phyloP scores from a whole-genome alignment of 2,113 vertebrate genomes.

The Microcebus griseorufus region DNA sequence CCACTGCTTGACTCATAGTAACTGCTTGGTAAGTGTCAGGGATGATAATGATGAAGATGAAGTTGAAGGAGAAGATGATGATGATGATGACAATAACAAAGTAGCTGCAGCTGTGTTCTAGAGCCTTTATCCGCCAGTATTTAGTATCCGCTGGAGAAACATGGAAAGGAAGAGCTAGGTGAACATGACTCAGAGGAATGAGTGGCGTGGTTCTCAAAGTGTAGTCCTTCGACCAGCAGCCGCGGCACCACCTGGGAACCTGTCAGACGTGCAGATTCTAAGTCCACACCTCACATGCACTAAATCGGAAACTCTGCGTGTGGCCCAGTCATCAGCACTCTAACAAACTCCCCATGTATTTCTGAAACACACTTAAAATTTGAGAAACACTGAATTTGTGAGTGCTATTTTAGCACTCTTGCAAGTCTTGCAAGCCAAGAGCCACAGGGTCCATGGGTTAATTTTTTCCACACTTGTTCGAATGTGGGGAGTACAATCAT shows the following conservation, averaged over 20 bases:
- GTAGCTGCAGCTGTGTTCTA: not conserved
- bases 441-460: not conserved
- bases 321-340: not conserved
- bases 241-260: not conserved
- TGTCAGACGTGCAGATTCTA: not conserved
- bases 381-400: not conserved
- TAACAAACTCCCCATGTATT: not conserved
- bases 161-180: not conserved
- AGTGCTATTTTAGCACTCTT: not conserved
- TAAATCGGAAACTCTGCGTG: not conserved
- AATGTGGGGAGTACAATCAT: not conserved
- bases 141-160: not conserved
- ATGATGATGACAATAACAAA: too few relatives aligned
- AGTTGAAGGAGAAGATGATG: not conserved
- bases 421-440: not conserved
- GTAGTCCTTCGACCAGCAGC: not conserved
- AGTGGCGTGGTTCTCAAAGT: not conserved
- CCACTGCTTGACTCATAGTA: not conserved
- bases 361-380: not conserved
- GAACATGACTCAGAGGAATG: not conserved
- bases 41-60: not conserved
- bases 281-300: not conserved
- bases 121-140: not conserved
- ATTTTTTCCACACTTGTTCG: not conserved
- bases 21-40: not conserved